Evolutionary conservation across 2,113 vertebrate genomes (phyloP).

Genomic region (Hippocampus comes): DNA sequence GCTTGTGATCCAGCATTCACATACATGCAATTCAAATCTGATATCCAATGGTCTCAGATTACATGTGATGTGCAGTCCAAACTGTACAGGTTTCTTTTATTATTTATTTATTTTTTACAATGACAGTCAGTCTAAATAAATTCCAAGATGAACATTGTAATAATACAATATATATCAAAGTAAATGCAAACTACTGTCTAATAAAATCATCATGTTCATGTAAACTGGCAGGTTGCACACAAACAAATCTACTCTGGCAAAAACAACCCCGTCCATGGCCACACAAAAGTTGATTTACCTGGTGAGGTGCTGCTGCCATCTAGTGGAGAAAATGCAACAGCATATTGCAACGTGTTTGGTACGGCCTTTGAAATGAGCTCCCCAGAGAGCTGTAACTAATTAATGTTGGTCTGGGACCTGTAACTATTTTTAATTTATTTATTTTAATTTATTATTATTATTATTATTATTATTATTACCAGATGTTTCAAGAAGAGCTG

Average conservation of each 20-base stretch:
- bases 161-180: neutral
- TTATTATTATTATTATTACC: constrained; percentile 58
- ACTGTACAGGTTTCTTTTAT: too few species aligned
- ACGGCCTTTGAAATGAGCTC: neutral
- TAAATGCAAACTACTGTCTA: neutral
- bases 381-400: neutral
- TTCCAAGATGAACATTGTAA: neutral
- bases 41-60: too few species aligned
- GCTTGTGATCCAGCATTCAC: too few species aligned
- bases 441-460: neutral
- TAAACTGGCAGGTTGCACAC: neutral
- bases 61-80: too few species aligned
- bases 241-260: neutral
- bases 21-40: too few species aligned
- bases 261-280: neutral
- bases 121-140: too few species aligned
- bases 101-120: too few species aligned
- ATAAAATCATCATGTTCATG: neutral
- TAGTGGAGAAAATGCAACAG: constrained; percentile 44
- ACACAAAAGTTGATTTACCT: neutral
- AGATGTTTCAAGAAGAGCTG: constrained; percentile 88
- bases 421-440: neutral
- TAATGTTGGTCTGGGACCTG: neutral
- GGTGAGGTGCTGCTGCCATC: constrained; percentile 54
- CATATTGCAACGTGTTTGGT: neutral